A percentile compares a stretch with the other conserved stretches of the same genome.
Evolutionary conservation across 2,113 vertebrate species (phyloP).

Genomic region (Pogonocichla stellata): DNA sequence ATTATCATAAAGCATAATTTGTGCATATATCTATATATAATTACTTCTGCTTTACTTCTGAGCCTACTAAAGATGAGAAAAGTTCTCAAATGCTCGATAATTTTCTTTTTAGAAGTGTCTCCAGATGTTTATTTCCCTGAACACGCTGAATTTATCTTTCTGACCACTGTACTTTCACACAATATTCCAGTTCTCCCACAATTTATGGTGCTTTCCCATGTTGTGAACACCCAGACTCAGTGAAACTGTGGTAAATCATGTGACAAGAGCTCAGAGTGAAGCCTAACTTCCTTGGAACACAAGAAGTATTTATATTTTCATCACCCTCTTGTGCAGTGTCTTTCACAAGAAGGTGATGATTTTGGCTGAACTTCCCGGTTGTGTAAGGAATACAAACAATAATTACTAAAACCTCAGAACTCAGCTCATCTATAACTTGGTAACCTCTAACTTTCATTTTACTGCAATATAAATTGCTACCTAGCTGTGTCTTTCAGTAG

Average conservation of each 20-base stretch:
- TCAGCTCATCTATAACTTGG: neutral
- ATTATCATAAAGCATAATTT: fast-evolving
- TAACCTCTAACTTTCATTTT: neutral
- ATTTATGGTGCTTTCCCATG: neutral
- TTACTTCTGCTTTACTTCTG: neutral
- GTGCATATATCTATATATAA: fast-evolving
- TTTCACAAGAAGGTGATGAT: neutral
- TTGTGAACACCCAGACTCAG: neutral
- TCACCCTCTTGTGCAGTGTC: neutral
- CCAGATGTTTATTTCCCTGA: neutral
- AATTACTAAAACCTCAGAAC: neutral
- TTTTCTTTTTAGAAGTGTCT: neutral
- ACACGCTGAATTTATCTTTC: neutral
- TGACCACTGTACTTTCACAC: neutral
- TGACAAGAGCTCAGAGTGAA: neutral
- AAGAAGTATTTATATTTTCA: neutral
- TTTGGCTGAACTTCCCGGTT: neutral
- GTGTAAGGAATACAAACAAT: neutral
- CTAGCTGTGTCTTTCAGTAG: neutral
- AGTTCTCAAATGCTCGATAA: neutral
- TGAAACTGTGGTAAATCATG: neutral
- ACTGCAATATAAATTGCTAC: neutral
- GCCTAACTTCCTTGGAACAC: neutral
- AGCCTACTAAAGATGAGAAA: neutral
- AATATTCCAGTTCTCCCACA: neutral